These are phyloP conservation scores for Lepidurus apus DNA, from an alignment of 1,140 invertebrate genomes.

Conservation along the genomic window DNA sequence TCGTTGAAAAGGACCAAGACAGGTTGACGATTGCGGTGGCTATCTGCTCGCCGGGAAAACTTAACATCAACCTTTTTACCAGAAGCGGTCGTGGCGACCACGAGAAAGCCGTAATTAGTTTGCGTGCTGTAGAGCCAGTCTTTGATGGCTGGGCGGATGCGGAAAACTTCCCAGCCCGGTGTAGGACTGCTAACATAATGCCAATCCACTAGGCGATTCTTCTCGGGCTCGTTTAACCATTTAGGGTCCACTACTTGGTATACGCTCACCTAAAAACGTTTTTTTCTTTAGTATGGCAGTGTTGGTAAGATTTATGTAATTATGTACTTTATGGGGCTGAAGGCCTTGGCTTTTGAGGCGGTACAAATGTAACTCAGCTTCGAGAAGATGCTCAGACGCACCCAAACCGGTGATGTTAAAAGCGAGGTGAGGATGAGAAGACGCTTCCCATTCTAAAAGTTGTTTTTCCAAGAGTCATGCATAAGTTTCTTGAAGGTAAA, in stretches of 20 bases:
- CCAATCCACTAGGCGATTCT: slow-evolving; percentile 50
- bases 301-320: slow-evolving; percentile 3
- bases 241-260: slow-evolving; percentile 51
- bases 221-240: slow-evolving; percentile 45
- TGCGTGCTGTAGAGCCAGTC: background rate
- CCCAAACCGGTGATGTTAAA: slow-evolving; percentile 52
- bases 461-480: background rate
- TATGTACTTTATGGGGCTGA: slow-evolving; percentile 34
- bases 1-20: slow-evolving; percentile 26
- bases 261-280: slow-evolving; percentile 47
- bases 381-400: slow-evolving; percentile 50
- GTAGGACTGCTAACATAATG: slow-evolving; percentile 51
- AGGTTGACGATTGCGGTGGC: background rate
- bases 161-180: slow-evolving; percentile 56
- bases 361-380: slow-evolving; percentile 57
- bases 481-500: background rate
- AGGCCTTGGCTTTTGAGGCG: slow-evolving; percentile 45
- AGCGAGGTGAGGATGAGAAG: slow-evolving; percentile 42
- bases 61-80: slow-evolving; percentile 3
- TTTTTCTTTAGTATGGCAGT: background rate
- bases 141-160: slow-evolving; percentile 41
- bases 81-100: background rate
- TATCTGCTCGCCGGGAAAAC: background rate
- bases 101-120: slow-evolving; percentile 24
- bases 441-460: slow-evolving; percentile 39